These are phyloP conservation scores for Otolemur crassicaudatus DNA, from an alignment of 2,797 vertebrate species.

Conservation along the genomic window DNA sequence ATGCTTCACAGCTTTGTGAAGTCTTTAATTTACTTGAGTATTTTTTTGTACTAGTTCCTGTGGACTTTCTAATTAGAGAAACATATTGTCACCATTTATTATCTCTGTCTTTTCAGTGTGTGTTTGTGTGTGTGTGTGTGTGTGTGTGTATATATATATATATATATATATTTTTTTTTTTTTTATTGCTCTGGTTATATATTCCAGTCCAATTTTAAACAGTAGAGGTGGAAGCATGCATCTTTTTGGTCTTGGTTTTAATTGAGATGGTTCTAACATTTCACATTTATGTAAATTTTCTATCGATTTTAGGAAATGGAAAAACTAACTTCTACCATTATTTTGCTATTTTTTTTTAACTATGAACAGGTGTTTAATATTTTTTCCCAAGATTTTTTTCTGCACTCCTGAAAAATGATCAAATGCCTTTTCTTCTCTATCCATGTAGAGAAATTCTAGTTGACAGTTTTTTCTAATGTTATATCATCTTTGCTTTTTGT, in stretches of 20 bases:
- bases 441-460: neutral
- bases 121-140: too few relatives aligned
- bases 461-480: neutral
- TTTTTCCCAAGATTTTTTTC: slow-evolving; percentile 32
- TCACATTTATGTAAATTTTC: slow-evolving; percentile 12
- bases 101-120: slow-evolving; percentile 11
- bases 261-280: neutral
- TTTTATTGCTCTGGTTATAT: neutral
- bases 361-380: neutral
- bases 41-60: slow-evolving; percentile 12
- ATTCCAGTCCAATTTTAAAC: neutral
- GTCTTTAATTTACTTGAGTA: neutral
- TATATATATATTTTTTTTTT: neutral
- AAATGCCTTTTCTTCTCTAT: slow-evolving; percentile 8
- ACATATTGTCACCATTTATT: slow-evolving; percentile 25
- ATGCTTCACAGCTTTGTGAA: neutral
- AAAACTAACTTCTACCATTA: slow-evolving; percentile 26
- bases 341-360: neutral
- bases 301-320: slow-evolving; percentile 18
- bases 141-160: too few relatives aligned
- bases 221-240: neutral
- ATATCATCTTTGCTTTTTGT: slow-evolving; percentile 16
- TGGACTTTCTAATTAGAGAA: slow-evolving; percentile 54
- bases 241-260: neutral
- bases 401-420: neutral